Base-by-base conservation (phyloP, 1,140 invertebrate species). In the Calephelis nemesis region DNA sequence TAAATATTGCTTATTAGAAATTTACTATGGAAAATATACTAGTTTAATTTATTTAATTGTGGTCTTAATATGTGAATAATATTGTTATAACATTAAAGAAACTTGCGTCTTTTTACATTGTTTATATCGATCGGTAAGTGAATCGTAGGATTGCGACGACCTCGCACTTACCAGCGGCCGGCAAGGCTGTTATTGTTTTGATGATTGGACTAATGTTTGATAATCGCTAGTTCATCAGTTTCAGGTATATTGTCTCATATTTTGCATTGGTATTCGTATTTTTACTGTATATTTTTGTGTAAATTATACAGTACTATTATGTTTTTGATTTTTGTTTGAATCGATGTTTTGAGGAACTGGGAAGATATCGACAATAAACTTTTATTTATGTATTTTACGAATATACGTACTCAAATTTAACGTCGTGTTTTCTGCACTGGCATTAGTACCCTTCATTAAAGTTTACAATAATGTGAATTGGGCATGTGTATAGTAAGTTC, bases 121-220 rank as follows among this genome's bases (percentile, higher is more conserved):
- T 89, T 88, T 86, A 84, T 85, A 90, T 90, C 82, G 87, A 89
- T 89, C 84, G 85, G 71, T 75, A 76, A 75, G 75, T 84, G 83
- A 83, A 84, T 84, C 71, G 78, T 71, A 76, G 72, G 73, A 77
- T 76, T 74, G 78, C 74, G 45, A 69, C 77, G 79, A 76, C 72
- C 63, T 72, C 71, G 72, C 74, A 65, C 58, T 50, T 48, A 49
- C 69, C 72, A 69, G 76, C 78, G 73, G 75, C 83, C 85, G 83
- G 85, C 79, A 52, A 81, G 63, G 64, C 70, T 54, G 52, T 80
- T 82, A 84, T 89, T 89, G 84, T 89, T 89, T 87, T 86, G 85
- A 77, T 87, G 58, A 74, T 70, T 71, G 68, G 74, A 72, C 68
- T 78, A 70, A 69, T 71, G 70, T 67, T 71, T 75, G 66, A 50